Conservation (phyloP, 2,888 invertebrate species). For the Torymus aiolomorphi region DNA sequence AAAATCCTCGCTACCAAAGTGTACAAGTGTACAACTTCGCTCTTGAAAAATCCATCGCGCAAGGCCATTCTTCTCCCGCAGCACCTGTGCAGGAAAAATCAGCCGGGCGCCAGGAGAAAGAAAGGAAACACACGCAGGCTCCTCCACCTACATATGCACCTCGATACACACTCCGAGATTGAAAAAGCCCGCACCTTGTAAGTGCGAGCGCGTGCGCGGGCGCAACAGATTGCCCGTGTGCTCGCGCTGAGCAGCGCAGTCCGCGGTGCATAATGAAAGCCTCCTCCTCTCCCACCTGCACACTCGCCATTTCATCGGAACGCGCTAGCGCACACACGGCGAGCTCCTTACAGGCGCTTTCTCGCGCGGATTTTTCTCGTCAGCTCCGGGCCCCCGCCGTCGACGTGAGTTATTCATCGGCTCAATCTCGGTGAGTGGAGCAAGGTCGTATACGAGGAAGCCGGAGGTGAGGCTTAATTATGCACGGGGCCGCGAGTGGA, state of each 20-base stretch:
- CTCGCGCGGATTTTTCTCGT: neutral
- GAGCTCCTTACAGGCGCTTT: too few relatives aligned
- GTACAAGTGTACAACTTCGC: too few relatives aligned
- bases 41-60: too few relatives aligned
- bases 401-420: conserved; percentile 68
- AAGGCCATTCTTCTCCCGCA: too few relatives aligned
- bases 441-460: conserved; percentile 71
- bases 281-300: neutral
- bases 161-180: neutral
- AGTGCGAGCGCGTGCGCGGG: too few relatives aligned
- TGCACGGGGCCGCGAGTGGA: conserved; percentile 62
- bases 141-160: too few relatives aligned
- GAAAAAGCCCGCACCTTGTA: neutral
- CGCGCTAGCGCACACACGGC: too few relatives aligned
- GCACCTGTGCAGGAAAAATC: too few relatives aligned
- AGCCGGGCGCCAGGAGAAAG: too few relatives aligned
- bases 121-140: too few relatives aligned
- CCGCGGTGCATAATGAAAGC: conserved; percentile 7
- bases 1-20: too few relatives aligned
- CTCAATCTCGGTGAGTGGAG: conserved; percentile 74
- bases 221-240: conserved; percentile 3
- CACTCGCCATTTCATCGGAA: too few relatives aligned
- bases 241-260: neutral
- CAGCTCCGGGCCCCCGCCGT: neutral
- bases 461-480: conserved; percentile 69